phyloP scores from a whole-genome alignment of 1,140 invertebrate genomes.

The Magallana ariakensis region DNA sequence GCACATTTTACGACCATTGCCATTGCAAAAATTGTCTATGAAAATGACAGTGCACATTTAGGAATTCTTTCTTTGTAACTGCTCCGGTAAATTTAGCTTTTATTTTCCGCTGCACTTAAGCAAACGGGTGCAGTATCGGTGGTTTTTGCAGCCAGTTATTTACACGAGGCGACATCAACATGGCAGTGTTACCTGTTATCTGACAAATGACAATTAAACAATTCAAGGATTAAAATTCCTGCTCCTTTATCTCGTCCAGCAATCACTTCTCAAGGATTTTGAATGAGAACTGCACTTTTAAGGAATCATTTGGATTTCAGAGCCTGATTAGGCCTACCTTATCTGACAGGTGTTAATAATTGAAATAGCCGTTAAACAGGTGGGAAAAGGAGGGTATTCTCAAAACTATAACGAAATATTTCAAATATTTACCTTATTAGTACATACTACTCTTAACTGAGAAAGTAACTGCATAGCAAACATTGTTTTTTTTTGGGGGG shows the following conservation, averaged over 20 bases:
- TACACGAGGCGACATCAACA: not conserved
- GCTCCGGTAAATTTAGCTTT: not conserved
- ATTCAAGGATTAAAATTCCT: constrained; percentile 17
- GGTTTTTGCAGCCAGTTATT: not conserved
- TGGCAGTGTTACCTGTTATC: not conserved
- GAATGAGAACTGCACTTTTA: constrained; percentile 16
- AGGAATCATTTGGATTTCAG: constrained; percentile 15
- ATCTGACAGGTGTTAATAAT: constrained; percentile 26
- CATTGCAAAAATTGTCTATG: not conserved
- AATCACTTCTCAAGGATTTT: not conserved
- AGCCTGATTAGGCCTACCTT: not conserved
- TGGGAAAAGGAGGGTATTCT: not conserved
- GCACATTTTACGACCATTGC: too few relatives aligned
- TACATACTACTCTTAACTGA: not conserved
- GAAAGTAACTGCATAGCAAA: too few relatives aligned
- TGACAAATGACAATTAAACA: constrained; percentile 19
- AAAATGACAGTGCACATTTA: not conserved
- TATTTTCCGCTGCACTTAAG: not conserved
- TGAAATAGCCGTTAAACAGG: not conserved
- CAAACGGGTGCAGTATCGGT: not conserved
- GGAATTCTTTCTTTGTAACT: not conserved
- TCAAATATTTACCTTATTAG: not conserved
- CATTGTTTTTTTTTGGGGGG: too few relatives aligned
- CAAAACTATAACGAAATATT: not conserved
- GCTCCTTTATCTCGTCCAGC: not conserved